A percentile compares a stretch with the other conserved stretches of the same genome.
These are phyloP conservation scores for Xenus cinereus DNA, from an alignment of 2,113 vertebrate genomes.

Conservation along the genomic window DNA sequence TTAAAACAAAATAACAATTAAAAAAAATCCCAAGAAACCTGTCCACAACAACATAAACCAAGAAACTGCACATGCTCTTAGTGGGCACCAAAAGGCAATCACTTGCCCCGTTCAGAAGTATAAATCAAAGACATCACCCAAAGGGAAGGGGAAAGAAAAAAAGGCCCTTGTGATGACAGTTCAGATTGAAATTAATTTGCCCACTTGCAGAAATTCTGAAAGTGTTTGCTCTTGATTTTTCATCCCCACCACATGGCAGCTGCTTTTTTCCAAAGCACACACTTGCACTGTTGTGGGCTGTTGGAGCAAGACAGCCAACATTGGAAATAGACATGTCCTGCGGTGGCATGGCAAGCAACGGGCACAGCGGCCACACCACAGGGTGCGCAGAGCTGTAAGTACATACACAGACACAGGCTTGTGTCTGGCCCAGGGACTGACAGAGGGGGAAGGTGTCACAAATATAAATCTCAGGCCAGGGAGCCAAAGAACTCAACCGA, in stretches of 20 bases:
- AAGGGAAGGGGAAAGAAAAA: constrained; percentile 32
- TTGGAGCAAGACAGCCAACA: neutral
- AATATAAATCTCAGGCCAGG: constrained; percentile 48
- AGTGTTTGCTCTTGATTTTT: constrained; percentile 53
- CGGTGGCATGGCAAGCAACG: neutral
- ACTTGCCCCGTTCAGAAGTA: neutral
- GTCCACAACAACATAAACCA: neutral
- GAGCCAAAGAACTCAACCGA: constrained; percentile 33
- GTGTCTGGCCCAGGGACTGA: constrained; percentile 40
- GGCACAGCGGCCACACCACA: neutral
- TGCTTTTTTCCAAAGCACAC: constrained; percentile 45
- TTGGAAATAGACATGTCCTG: neutral
- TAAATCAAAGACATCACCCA: constrained; percentile 56
- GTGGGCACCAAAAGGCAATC: neutral
- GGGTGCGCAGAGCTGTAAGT: neutral
- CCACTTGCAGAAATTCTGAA: constrained; percentile 58
- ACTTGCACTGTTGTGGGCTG: neutral
- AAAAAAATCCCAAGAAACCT: neutral
- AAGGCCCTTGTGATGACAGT: constrained; percentile 44
- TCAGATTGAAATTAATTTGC: constrained; percentile 57
- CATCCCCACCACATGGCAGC: constrained; percentile 22
- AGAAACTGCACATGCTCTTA: neutral
- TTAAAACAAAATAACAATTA: neutral
- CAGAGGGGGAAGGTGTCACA: constrained; percentile 46
- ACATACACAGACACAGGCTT: constrained; percentile 25